A percentile compares a stretch with the other conserved stretches of the same genome.
Conservation (phyloP, 2,888 invertebrate genomes). For the Nymphalis urticae region DNA sequence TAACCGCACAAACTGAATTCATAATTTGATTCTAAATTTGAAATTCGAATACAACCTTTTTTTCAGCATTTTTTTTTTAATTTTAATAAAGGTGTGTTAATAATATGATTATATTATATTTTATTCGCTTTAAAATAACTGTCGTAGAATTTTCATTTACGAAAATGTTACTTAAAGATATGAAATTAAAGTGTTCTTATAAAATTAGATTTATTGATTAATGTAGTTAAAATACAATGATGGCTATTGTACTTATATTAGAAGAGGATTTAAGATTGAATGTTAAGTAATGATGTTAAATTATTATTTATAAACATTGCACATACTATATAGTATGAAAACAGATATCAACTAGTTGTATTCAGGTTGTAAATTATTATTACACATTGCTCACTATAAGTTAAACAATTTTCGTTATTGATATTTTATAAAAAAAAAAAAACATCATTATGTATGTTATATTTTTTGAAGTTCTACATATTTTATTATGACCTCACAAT, state of each 20-base stretch:
- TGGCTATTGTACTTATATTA: constrained; percentile 16
- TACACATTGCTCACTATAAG: constrained; percentile 56
- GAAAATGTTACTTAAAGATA: constrained; percentile 52
- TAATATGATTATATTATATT: constrained; percentile 12
- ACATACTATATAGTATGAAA: constrained; percentile 19
- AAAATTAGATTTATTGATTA: constrained; percentile 45
- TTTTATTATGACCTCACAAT: constrained; percentile 7
- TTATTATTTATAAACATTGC: constrained; percentile 20
- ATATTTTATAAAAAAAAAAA: constrained; percentile 8
- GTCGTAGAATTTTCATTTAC: constrained; percentile 48
- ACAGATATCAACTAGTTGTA: constrained; percentile 35
- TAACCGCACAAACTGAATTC: too few relatives aligned
- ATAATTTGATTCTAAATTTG: neutral
- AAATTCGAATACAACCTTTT: too few relatives aligned
- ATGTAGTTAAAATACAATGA: constrained; percentile 31
- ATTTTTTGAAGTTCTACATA: constrained; percentile 10
- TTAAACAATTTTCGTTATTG: constrained; percentile 28
- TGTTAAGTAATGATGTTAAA: constrained; percentile 15
- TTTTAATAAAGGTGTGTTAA: constrained; percentile 22
- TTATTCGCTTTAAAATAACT: constrained; percentile 20
- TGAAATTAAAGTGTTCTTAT: constrained; percentile 79
- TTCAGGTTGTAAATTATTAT: constrained; percentile 45
- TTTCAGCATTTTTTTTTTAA: neutral
- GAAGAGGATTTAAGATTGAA: constrained; percentile 13
- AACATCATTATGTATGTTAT: neutral